Evolutionary conservation across 2,113 vertebrate genomes (phyloP).

Genomic region (Bolborhynchus lineola): DNA sequence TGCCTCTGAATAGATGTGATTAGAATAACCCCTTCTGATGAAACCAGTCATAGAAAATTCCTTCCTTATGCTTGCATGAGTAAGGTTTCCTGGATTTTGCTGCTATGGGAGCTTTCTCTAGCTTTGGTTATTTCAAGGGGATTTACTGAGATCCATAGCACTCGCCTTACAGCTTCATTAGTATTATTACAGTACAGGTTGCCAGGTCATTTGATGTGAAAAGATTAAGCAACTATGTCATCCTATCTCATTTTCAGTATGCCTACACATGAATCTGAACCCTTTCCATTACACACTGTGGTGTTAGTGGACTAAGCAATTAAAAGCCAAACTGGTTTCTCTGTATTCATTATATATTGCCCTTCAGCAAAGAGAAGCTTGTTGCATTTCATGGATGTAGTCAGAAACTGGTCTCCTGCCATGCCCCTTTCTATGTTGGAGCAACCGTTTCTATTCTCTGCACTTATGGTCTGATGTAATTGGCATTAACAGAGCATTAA

Average conservation of each 20-base stretch:
- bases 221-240: background rate
- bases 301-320: background rate
- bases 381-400: background rate
- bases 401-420: background rate
- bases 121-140: background rate
- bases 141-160: background rate
- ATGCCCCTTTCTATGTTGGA: background rate
- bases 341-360: background rate
- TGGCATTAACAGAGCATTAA: slow-evolving; percentile 15
- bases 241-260: background rate
- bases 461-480: background rate
- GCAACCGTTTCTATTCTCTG: background rate
- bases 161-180: background rate
- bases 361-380: background rate
- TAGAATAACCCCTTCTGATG: background rate
- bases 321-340: background rate
- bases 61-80: background rate
- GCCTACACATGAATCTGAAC: background rate
- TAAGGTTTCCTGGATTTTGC: background rate
- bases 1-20: background rate
- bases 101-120: background rate
- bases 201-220: background rate
- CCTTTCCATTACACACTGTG: background rate
- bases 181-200: background rate
- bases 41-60: background rate